phyloP scores from a whole-genome alignment of 2,888 invertebrate genomes.

The Sicus ferrugineus region DNA sequence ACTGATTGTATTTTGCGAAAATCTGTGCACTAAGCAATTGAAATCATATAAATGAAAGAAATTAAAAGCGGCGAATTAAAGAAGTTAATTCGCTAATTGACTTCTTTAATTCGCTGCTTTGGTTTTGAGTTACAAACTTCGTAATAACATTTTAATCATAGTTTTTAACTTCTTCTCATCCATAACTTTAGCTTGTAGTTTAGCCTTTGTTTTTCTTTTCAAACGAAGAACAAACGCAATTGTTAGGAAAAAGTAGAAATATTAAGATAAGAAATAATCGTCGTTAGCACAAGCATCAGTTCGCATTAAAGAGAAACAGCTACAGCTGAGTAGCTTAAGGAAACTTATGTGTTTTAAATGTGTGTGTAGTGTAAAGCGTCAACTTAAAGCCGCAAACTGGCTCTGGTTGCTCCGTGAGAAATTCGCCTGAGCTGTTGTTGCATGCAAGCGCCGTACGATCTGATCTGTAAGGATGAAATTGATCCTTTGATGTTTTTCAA shows the following conservation, averaged over 20 bases:
- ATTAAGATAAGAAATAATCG: background rate
- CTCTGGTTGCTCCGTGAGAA: conserved; percentile 10
- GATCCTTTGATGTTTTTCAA: no score
- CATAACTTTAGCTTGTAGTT: background rate
- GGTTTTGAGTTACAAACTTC: background rate
- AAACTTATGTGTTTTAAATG: conserved; percentile 32
- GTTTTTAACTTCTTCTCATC: background rate
- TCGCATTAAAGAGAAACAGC: background rate
- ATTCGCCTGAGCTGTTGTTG: conserved; percentile 28
- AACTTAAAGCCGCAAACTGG: background rate
- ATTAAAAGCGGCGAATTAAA: background rate
- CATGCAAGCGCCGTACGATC: conserved; percentile 30
- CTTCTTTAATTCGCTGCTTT: no score
- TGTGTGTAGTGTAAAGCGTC: conserved; percentile 24
- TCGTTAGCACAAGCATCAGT: background rate
- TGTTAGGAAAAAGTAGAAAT: background rate
- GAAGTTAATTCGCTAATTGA: no score
- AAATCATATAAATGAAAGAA: no score
- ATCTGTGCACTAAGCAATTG: no score
- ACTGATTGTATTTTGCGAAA: no score
- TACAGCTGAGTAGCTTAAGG: background rate
- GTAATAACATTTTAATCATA: background rate
- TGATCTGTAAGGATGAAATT: no score
- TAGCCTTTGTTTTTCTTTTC: background rate
- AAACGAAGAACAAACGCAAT: background rate